Conservation (phyloP, 2,113 vertebrate species). For the Dasyurus viverrinus region DNA sequence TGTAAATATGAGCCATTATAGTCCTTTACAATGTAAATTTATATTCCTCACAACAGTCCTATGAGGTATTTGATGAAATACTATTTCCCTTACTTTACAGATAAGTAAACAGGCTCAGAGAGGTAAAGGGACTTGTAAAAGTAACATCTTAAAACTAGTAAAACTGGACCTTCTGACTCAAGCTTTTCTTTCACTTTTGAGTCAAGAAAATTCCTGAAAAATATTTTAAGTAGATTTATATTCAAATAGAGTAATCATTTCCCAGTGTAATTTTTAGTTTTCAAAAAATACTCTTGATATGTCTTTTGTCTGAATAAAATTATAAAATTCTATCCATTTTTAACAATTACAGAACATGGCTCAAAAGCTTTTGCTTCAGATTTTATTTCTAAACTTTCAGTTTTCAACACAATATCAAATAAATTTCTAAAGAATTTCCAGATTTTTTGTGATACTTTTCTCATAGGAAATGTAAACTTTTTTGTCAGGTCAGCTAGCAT, state of each 20-base stretch:
- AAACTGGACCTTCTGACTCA: not conserved
- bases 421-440: slow-evolving; percentile 30
- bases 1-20: not conserved
- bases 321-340: slow-evolving; percentile 45
- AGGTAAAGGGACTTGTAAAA: slow-evolving; percentile 15
- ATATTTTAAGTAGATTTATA: slow-evolving; percentile 26
- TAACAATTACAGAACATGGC: slow-evolving; percentile 25
- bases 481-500: not conserved
- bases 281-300: slow-evolving; percentile 45
- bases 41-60: not conserved
- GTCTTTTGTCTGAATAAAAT: slow-evolving; percentile 22
- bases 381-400: slow-evolving; percentile 29
- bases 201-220: slow-evolving; percentile 6
- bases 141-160: not conserved
- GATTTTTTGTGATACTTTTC: slow-evolving; percentile 32
- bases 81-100: not conserved
- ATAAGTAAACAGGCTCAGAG: not conserved
- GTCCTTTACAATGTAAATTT: not conserved
- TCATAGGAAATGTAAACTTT: not conserved
- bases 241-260: not conserved
- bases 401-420: slow-evolving; percentile 47
- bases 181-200: slow-evolving; percentile 10
- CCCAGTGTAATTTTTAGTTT: slow-evolving; percentile 27
- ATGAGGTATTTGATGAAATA: not conserved
- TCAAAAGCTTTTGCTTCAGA: slow-evolving; percentile 23